Conservation (phyloP, 2,888 invertebrate species). For the Melanargia galathea region DNA sequence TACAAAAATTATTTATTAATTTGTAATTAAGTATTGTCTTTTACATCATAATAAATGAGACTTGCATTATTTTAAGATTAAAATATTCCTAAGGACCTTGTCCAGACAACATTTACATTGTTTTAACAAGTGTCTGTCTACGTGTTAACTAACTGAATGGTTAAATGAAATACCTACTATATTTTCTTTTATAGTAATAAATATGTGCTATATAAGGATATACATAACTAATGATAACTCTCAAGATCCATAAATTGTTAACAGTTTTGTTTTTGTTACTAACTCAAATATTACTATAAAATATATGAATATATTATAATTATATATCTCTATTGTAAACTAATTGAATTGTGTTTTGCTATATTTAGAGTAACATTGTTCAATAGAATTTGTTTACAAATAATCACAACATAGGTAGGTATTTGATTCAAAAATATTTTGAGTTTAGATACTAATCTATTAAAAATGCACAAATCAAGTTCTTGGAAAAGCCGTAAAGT, state of each 20-base stretch:
- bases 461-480: conserved; percentile 48
- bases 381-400: conserved; percentile 25
- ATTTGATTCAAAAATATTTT: conserved; percentile 18
- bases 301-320: conserved; percentile 25
- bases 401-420: conserved; percentile 5
- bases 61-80: conserved; percentile 19
- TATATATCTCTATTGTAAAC: conserved; percentile 20
- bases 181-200: conserved; percentile 44
- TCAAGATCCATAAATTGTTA: conserved; percentile 37
- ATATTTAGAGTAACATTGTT: conserved; percentile 35
- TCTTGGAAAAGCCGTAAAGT: conserved; percentile 2
- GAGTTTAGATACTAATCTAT: conserved; percentile 19
- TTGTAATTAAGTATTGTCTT: conserved; percentile 3
- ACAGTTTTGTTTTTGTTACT: conserved; percentile 40
- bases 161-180: conserved; percentile 37
- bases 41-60: conserved; percentile 27
- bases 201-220: conserved; percentile 27
- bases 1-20: neutral
- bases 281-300: conserved; percentile 32
- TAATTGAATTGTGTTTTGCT: conserved; percentile 32
- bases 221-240: conserved; percentile 24
- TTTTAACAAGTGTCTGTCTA: conserved; percentile 33
- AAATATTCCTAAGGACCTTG: conserved; percentile 34
- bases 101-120: conserved; percentile 31
- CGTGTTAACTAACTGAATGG: conserved; percentile 51